Percentiles rank a stretch among this genome's conserved stretches.
phyloP scores from a whole-genome alignment of 2,113 vertebrate species.

The human region GRCh38 chr5:111388001-111388500 shows the following conservation, averaged over 20 bases:
- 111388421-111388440: not conserved
- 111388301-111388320: not conserved
- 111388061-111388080: not conserved
- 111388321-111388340: not conserved
- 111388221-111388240: not conserved
- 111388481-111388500: not conserved
- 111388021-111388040: slow-evolving; percentile 45
- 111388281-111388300: not conserved
- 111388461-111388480: not conserved
- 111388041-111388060: not conserved
- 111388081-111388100: not conserved
- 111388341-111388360: not conserved
- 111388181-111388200: not conserved
- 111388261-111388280: not conserved
- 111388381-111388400: not conserved
- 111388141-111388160: not conserved
- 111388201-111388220: not conserved
- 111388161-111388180: fast-evolving
- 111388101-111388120: not conserved
- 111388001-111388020: not conserved
- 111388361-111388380: not conserved
- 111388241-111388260: not conserved
- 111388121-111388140: not conserved
- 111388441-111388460: not conserved
- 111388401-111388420: not conserved